Conservation (phyloP, 2,797 vertebrate genomes). For the Iguana delicatissima region DNA sequence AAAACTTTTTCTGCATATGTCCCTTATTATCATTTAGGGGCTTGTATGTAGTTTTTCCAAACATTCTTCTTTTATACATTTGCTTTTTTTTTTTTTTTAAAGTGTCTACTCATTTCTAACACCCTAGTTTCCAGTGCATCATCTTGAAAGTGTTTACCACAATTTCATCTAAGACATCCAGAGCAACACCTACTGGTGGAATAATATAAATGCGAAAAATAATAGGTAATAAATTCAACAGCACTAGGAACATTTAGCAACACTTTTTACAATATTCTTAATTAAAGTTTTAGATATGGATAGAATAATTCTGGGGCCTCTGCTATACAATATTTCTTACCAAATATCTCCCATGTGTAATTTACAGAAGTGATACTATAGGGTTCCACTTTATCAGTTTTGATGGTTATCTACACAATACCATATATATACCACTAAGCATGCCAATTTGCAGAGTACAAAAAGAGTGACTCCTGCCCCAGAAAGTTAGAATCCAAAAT, state of each 20-base stretch:
- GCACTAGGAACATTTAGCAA: neutral
- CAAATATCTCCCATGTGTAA: neutral
- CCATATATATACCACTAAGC: neutral
- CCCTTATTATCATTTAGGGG: no score
- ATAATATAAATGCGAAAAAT: conserved; percentile 45
- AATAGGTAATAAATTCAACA: accelerated
- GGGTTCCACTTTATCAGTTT: neutral
- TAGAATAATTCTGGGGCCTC: neutral
- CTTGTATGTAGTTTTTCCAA: neutral
- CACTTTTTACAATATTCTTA: neutral
- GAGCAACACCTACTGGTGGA: conserved; percentile 78
- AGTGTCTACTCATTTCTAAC: neutral
- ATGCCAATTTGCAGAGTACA: neutral
- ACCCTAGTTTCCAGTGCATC: neutral
- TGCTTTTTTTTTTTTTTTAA: accelerated
- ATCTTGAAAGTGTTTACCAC: neutral
- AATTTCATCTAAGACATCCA: conserved; percentile 51
- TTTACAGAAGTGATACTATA: neutral
- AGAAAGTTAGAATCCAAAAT: neutral
- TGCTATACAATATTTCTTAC: neutral
- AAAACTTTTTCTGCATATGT: neutral
- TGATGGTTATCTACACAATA: neutral
- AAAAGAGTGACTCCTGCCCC: neutral
- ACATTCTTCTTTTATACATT: neutral
- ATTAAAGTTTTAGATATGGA: neutral